Evolutionary conservation across 2,797 vertebrate species (phyloP), one percentile per base, ranked within the genome.

Genomic region (Poecilia wingei): DNA sequence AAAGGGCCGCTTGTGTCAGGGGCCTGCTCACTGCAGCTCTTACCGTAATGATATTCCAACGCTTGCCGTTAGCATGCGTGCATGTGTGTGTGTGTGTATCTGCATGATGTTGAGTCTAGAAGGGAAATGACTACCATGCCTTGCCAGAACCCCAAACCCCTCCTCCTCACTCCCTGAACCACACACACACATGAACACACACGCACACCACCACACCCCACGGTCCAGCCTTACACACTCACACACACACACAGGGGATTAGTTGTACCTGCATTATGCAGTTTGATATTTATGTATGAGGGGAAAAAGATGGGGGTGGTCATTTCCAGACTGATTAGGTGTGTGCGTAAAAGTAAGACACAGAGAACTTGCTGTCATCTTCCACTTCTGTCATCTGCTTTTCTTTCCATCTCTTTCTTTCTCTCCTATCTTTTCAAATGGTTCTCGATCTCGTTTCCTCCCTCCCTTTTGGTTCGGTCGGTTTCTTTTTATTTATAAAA

Each of bases 1-100:
- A 95, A 95, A 95, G 94, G 86, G 91, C 91, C 84, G 82, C 93
- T 93, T 95, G 94, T 95, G 93, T 93, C 92, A 87, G 91, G 88
- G 91, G 91, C 93, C 92, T 87, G 91, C 91, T 92, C 90, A 80
- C 87, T 92, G 91, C 88, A 90, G 92, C 91, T 94, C 91, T 94
- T 94, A 94, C 92, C 91, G 91, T 95, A 95, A 95, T 95, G 94
- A 94, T 95, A 95, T 95, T 95, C 93, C 93, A 94, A 91, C 85
- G 85, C 91, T 92, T 79, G 85, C 87, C 53, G 79, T 83, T 76
- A 77, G 82, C 82, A 79, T 69, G 39, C 22, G 39, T 39, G 64
- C 66, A n/a, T 69, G n/a, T 69, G 39, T 43, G 81, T 73, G 76
- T 82, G 90, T 88, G 86, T 89, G 85, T 90, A 76, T 91, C 61